A percentile compares a stretch with the other conserved stretches of the same genome.
These are phyloP conservation scores for Boloria selene DNA, from an alignment of 2,888 invertebrate genomes.

Conservation along the genomic window DNA sequence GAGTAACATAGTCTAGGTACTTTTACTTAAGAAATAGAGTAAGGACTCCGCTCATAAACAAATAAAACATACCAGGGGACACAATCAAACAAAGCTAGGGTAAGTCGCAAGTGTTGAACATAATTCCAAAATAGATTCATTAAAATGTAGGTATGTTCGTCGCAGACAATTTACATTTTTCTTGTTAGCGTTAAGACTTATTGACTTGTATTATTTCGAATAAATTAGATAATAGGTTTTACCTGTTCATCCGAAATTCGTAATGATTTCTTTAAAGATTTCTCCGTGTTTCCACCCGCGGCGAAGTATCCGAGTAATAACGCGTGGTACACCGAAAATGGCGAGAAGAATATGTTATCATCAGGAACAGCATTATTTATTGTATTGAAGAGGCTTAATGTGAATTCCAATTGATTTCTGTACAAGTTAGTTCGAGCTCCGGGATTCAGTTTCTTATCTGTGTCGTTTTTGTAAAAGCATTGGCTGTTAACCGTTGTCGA, in stretches of 20 bases:
- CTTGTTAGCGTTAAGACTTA: too few species aligned
- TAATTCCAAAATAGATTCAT: too few species aligned
- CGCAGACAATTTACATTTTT: too few species aligned
- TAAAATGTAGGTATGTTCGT: too few species aligned
- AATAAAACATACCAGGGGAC: too few species aligned
- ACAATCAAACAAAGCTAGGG: too few species aligned
- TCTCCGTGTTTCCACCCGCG: slow-evolving; percentile 87
- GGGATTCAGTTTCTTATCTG: slow-evolving; percentile 69
- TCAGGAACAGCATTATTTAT: slow-evolving; percentile 85
- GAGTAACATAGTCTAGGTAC: too few species aligned
- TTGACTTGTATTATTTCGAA: not conserved
- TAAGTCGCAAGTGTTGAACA: too few species aligned
- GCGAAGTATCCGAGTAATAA: slow-evolving; percentile 90
- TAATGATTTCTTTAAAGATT: slow-evolving; percentile 83
- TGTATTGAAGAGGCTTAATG: slow-evolving; percentile 86
- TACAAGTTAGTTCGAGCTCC: slow-evolving; percentile 63
- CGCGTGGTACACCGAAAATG: slow-evolving; percentile 92
- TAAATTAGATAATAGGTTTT: slow-evolving; percentile 41
- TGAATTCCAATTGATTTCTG: slow-evolving; percentile 84
- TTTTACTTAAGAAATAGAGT: too few species aligned
- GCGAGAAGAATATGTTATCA: slow-evolving; percentile 93
- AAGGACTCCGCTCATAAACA: too few species aligned
- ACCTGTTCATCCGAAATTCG: slow-evolving; percentile 82
- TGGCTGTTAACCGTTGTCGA: slow-evolving; percentile 62
- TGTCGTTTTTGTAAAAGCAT: slow-evolving; percentile 74